Conservation (phyloP, 2,797 vertebrate species). For the Rhincodon typus region DNA sequence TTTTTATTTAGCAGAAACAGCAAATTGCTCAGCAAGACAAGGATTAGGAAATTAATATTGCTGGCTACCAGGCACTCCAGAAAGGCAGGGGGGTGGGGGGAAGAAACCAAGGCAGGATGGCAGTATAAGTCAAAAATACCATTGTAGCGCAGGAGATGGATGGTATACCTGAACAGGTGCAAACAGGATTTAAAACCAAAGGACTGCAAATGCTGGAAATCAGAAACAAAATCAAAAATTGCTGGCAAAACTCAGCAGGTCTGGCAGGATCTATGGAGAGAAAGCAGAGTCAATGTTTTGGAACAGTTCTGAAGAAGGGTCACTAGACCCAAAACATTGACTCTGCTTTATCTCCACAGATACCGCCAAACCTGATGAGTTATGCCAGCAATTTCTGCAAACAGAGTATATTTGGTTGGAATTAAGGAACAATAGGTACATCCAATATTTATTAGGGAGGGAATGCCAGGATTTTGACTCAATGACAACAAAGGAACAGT, state of each 20-base stretch:
- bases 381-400: too few species aligned
- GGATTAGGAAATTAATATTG: neutral
- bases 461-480: neutral
- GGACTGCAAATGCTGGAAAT: too few species aligned
- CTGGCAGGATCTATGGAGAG: too few species aligned
- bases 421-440: neutral
- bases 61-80: neutral
- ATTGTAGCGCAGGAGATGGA: neutral
- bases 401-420: neutral
- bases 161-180: neutral
- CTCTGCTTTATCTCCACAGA: too few species aligned
- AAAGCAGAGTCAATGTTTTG: too few species aligned
- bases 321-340: too few species aligned
- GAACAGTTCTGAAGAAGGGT: too few species aligned
- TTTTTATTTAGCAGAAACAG: neutral
- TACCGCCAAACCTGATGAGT: too few species aligned
- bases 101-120: neutral
- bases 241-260: too few species aligned
- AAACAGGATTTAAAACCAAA: too few species aligned
- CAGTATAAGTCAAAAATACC: neutral
- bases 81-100: neutral
- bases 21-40: neutral
- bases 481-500: too few species aligned
- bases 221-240: too few species aligned
- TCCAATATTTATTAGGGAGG: neutral